Base-by-base conservation (phyloP, 2,797 vertebrate genomes). In the Cyclopterus lumpus region DNA sequence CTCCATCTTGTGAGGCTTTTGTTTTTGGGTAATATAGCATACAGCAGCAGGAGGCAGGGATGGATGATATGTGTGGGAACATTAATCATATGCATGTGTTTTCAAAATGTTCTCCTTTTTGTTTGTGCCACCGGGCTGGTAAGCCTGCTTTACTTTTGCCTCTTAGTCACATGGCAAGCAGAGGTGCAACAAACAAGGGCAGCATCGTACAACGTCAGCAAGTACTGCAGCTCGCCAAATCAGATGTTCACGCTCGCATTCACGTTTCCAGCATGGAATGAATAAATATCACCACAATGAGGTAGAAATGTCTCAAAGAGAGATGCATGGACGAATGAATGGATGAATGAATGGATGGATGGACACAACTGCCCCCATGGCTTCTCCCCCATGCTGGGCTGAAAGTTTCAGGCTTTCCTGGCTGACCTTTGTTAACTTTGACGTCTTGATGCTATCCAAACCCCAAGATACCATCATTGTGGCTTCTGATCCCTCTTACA, bases 21-120 rank as follows among this genome's bases (percentile, higher is more conserved):
- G 61, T 58, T 79, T 75, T 81, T 61, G 78, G 75, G 73, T 88
- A 87, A 85, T 90, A 82, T 71, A 78, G 79, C 80, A 81, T 75
- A 78, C 84, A 63, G 80, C 22, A 32, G 79, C 77, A 40, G 83
- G 75, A 91, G 86, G 87, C 87, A 87, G 74, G 79, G 78, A 94
- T 85, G 71, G 83, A 94, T 93, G 88, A 77, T 79, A 66, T 82
- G 81, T 83, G 79, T 70, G 58, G 78, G 69, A 71, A 80, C 91
- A 93, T 94, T 91, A 91, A 94, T 94, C 90, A 92, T 88, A 90
- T 92, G 89, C 87, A 91, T 90, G 89, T 83, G 80, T 87, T 90
- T 90, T 86, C 82, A 87, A 90, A 90, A 88, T 89, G 84, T 83
- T 84, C 83, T 70, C 42, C 60, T 79, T 84, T 26, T 77, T 84